Evolutionary conservation across 2,797 vertebrate species (phyloP), one percentile per base, ranked within the genome.

Genomic region (Siniperca obscura): DNA sequence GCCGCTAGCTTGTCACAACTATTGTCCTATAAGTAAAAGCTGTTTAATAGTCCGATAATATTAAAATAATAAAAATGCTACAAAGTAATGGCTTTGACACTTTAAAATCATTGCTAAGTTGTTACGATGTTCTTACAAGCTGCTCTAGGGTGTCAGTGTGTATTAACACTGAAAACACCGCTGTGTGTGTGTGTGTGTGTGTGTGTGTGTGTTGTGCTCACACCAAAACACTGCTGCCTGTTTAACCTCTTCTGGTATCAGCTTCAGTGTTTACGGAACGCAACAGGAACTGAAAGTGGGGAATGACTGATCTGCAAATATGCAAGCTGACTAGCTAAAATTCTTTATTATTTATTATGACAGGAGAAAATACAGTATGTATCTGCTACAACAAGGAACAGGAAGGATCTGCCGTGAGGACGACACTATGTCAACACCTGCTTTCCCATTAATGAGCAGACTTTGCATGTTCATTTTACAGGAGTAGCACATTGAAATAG

Each of bases 261-360:
- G n/a, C 53, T 61, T 76, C 44, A 0, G 2, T 87, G 75, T 86
- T 90, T 76, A 59, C 70, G 65, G 70, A 84, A 82, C 53, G 53
- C 66, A 42, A 21, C 56, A 36, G 53, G 38, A 50, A 17, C 2
- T 0, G 3, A 38, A 6, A 5, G 12, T 5, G 30, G 4, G 10
- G 42, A 61, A n/a, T 1, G 16, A 40, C 40, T 25, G 36, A 65
- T n/a, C 2, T 62, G n/a, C 3, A 64, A 3, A 22, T 34, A 60
- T 55, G 44, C 4, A 25, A 19, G 21, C n/a, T 36, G 25, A 50
- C 21, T 4, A 44, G 13, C 12, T 17, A 40, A 48, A 56, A n/a
- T 21, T 34, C 2, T 65, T 55, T 69, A 66, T 84, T 27, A 56
- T 42, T 14, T 17, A 30, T 30, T 30, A 30, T 30, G 3, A 30